Evolutionary conservation across 2,113 vertebrate species (phyloP), one percentile per base, ranked within the genome.

Genomic region (Scartelaos histophorus): DNA sequence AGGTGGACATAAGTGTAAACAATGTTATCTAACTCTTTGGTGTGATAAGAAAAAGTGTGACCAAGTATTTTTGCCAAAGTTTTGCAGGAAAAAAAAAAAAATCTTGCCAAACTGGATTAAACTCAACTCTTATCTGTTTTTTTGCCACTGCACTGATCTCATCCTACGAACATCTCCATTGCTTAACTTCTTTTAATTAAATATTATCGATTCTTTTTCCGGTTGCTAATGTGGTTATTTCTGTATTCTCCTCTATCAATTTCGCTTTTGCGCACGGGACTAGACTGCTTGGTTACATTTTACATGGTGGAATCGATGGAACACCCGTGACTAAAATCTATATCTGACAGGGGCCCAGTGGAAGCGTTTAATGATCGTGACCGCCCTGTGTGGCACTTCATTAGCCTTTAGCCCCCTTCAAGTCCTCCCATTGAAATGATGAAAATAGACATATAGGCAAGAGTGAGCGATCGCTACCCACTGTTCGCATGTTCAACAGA

Each of bases 371-470:
- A 86, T 13, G 65, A 79, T 69, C 70, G 68, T 2, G 19, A 19
- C 61, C 61, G 34, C 79, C 38, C 70, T 70, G 78, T 71, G 67
- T 24, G 75, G 70, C 56, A 73, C 75, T 84, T 83, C 78, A 88
- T 89, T 90, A 86, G 76, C 81, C 79, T 83, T 74, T 75, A 66
- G 67, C 74, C 78, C 58, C 77, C 72, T 29, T 81, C 67, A 58
- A 82, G 75, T 58, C 54, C 58, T 77, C 25, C 74, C 77, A 38
- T 13, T 38, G 66, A 68, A 78, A 72, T 78, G 67, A 73, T 85
- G 81, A 77, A 86, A 82, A 85, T 76, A 71, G 67, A 70, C 38
- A 72, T n/a, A 13, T 69, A 12, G 66, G n/a, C 45, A 35, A 43
- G 13, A 51, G 49, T 35, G 3, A 1, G 54, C 70, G 43, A 64